A percentile compares a stretch with the other conserved stretches of the same genome.
These are phyloP conservation scores for Calameuta idolon DNA, from an alignment of 2,888 invertebrate species.

Conservation along the genomic window DNA sequence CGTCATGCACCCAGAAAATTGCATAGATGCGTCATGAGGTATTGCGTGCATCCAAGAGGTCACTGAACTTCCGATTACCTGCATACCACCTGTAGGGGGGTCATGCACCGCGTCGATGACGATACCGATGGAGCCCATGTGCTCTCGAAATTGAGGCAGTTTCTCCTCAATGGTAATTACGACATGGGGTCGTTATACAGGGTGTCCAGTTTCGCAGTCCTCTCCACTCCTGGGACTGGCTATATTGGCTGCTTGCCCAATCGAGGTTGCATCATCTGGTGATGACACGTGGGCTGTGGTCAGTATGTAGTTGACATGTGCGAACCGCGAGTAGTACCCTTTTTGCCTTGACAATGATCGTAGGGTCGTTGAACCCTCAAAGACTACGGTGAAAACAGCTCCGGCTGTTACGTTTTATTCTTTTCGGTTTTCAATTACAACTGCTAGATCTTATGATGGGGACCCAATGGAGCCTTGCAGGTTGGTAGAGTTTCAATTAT, in stretches of 20 bases:
- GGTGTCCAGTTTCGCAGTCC: neutral
- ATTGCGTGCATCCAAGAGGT: neutral
- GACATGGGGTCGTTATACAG: conserved; percentile 19
- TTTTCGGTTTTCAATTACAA: neutral
- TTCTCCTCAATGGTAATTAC: conserved; percentile 50
- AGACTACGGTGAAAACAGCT: conserved; percentile 3
- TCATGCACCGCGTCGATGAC: conserved; percentile 49
- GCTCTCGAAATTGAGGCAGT: conserved; percentile 52
- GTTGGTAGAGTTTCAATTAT: neutral
- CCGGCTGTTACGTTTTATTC: neutral
- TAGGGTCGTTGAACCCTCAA: conserved; percentile 34
- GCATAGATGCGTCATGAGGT: neutral
- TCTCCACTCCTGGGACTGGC: conserved; percentile 5
- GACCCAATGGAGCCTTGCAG: neutral
- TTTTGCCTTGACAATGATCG: conserved; percentile 25
- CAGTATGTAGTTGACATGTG: conserved; percentile 35
- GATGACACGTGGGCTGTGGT: conserved; percentile 26
- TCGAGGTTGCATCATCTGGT: conserved; percentile 36
- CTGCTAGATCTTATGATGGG: neutral
- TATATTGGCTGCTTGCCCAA: conserved; percentile 6
- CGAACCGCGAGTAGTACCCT: conserved; percentile 31
- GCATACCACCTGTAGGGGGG: conserved; percentile 49
- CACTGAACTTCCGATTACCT: conserved; percentile 2
- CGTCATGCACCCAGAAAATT: neutral
- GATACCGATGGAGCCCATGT: conserved; percentile 51